Evolutionary conservation across 2,797 vertebrate genomes (phyloP).

Genomic region (Melanitta fusca): DNA sequence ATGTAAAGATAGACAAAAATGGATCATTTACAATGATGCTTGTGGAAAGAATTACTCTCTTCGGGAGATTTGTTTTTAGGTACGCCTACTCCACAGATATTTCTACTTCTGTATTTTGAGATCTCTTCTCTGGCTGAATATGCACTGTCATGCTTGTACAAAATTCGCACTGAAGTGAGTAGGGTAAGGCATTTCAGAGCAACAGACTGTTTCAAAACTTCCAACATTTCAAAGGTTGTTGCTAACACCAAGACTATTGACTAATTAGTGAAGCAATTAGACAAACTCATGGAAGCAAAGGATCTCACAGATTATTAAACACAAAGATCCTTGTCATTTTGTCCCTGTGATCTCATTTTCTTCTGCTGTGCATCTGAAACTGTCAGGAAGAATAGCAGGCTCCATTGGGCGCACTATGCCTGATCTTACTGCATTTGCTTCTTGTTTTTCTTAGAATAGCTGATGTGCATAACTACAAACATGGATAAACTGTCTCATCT

Average conservation of each 20-base stretch:
- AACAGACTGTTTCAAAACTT: not conserved
- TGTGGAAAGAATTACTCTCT: not conserved
- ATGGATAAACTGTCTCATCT: not conserved
- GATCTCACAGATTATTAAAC: not conserved
- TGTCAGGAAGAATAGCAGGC: not conserved
- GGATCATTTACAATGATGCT: not conserved
- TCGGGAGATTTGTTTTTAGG: not conserved
- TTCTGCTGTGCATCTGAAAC: not conserved
- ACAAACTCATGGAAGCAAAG: not conserved
- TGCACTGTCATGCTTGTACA: fast-evolving
- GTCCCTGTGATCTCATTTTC: not conserved
- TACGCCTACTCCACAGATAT: not conserved
- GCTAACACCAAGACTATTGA: not conserved
- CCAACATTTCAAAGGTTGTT: not conserved
- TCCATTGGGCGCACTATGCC: not conserved
- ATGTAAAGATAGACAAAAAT: not conserved
- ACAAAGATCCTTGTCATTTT: not conserved
- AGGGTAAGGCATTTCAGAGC: not conserved
- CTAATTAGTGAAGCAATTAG: not conserved
- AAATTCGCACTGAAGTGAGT: not conserved
- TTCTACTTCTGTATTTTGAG: not conserved
- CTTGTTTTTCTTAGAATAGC: not conserved
- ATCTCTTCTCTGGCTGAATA: not conserved
- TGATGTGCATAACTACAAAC: not conserved
- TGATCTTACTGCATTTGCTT: not conserved